Evolutionary conservation across 2,797 vertebrate genomes (phyloP), one percentile per base, ranked within the genome.

Genomic region (Sorex maritimensis): DNA sequence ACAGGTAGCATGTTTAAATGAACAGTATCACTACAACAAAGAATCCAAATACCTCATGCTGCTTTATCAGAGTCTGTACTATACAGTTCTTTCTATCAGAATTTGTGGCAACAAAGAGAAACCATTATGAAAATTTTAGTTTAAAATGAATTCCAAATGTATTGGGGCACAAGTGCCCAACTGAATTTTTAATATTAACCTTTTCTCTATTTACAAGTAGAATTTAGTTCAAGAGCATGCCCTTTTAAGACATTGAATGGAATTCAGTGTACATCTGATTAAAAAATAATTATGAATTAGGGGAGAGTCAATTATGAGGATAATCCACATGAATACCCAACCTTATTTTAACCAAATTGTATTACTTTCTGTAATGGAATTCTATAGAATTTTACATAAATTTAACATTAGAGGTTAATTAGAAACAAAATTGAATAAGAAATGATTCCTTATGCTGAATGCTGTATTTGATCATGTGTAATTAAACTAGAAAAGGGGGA

Each of bases 381-480:
- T 89, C 52, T 89, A 83, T 21, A 58, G 65, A 79, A 55, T 24
- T 77, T 65, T 71, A 68, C 30, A 7, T 44, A 74, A 26, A n/a
- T 85, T 88, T 80, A 77, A 61, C 49, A 26, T 88, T 93, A 89
- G 44, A 93, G 11, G 49, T 88, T 85, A 85, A 88, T 95, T 85
- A 93, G 77, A 92, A 94, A 72, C 44, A 81, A 92, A 93, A 87
- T 79, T 73, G 49, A 90, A 79, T 87, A 52, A 90, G 80, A 94
- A 84, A 75, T 52, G 52, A 0, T 83, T 90, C 26, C 30, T 90
- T 14, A 6, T 65, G 46, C 19, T n/a, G 12, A 49, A 67, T 67
- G 82, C 68, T 86, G 1, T 28, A 63, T 71, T 85, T 58, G 17
- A 61, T 5, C n/a, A 81, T 68, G 8, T 84, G 86, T 82, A 55